These are phyloP conservation scores for Enteromius trimaculatus DNA, from an alignment of 2,797 vertebrate species.

Conservation along the genomic window DNA sequence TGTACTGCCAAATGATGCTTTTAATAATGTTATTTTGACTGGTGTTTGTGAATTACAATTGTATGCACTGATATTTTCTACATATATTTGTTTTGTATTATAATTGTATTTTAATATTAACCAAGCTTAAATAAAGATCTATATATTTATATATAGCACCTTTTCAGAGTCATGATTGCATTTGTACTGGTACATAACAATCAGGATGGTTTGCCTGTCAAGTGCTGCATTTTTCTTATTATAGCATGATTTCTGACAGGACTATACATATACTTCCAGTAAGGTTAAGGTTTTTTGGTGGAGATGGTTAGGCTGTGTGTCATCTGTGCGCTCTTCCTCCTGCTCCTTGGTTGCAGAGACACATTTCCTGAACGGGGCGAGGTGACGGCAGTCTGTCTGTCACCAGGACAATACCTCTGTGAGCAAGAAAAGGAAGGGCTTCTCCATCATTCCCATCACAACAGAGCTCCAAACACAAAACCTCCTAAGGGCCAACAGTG, in stretches of 20 bases:
- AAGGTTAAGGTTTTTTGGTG: conserved; percentile 1
- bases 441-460: conserved; percentile 74
- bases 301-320: conserved; percentile 46
- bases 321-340: conserved; percentile 41
- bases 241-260: not conserved
- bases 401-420: conserved; percentile 69
- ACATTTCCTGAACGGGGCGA: conserved; percentile 70
- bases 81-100: conserved; percentile 68
- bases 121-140: conserved; percentile 82
- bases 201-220: not conserved
- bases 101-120: conserved; percentile 74
- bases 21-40: conserved; percentile 56
- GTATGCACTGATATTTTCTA: conserved; percentile 83
- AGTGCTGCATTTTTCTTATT: not conserved
- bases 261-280: not conserved
- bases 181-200: conserved; percentile 1
- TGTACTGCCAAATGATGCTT: conserved; percentile 61
- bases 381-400: conserved; percentile 78
- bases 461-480: conserved; percentile 64
- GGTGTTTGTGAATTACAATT: conserved; percentile 65
- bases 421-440: conserved; percentile 75
- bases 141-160: conserved; percentile 82
- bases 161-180: conserved; percentile 38
- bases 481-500: conserved; percentile 69
- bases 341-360: conserved; percentile 62